phyloP scores from a whole-genome alignment of 2,797 vertebrate genomes.

The Distichodus sexfasciatus region DNA sequence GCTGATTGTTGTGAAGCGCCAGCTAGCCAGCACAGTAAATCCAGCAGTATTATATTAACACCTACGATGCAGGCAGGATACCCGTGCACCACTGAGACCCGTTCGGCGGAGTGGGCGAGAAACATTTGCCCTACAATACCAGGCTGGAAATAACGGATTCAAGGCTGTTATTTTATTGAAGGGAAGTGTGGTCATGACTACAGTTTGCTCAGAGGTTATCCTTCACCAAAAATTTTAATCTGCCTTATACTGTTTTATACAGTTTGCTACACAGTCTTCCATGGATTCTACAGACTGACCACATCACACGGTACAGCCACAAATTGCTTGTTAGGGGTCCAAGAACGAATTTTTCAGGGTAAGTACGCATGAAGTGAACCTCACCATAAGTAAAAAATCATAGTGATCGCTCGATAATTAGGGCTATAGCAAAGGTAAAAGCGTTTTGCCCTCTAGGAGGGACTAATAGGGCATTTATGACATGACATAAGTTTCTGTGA shows the following conservation, averaged over 20 bases:
- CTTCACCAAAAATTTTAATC: neutral
- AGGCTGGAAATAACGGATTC: neutral
- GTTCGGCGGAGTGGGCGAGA: neutral
- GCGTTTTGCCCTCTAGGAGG: too few species aligned
- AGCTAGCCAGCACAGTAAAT: neutral
- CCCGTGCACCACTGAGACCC: neutral
- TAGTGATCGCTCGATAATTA: too few species aligned
- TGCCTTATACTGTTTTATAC: neutral
- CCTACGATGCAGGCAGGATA: neutral
- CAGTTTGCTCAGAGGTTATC: conserved; percentile 7
- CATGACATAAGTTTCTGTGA: too few species aligned
- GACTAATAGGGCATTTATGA: too few species aligned
- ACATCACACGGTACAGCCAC: too few species aligned
- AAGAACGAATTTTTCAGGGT: too few species aligned
- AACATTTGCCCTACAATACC: neutral
- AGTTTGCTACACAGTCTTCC: neutral
- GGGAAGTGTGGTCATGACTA: conserved; percentile 15
- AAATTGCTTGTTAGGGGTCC: too few species aligned
- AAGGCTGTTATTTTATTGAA: conserved; percentile 9
- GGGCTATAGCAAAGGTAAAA: too few species aligned
- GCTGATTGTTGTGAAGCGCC: neutral
- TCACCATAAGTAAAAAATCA: too few species aligned
- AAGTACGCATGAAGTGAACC: too few species aligned
- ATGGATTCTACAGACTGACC: too few species aligned
- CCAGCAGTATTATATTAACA: conserved; percentile 7